Evolutionary conservation across 2,888 invertebrate species (phyloP).

Genomic region (Coelinius sp.): DNA sequence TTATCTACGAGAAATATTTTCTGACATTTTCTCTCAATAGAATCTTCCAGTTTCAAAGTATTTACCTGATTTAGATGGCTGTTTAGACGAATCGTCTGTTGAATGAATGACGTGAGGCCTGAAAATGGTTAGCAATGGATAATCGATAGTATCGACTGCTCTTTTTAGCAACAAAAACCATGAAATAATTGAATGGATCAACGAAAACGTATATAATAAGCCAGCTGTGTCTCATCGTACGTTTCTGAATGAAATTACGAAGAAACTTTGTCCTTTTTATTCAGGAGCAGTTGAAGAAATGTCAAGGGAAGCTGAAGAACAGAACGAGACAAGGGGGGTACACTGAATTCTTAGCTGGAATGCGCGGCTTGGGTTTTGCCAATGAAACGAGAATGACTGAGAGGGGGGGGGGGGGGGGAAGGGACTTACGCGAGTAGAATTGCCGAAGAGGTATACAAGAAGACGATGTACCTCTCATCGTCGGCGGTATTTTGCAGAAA

Average conservation of each 20-base stretch:
- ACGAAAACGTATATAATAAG: neutral
- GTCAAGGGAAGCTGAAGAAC: slow-evolving; percentile 27
- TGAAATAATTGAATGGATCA: neutral
- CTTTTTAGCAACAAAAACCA: neutral
- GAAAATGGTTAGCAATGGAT: neutral
- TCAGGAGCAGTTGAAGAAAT: slow-evolving; percentile 23
- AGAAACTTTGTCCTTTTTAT: neutral
- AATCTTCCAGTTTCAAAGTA: too few relatives aligned
- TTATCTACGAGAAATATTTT: too few relatives aligned
- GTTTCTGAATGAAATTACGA: slow-evolving; percentile 11
- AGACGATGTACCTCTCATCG: slow-evolving; percentile 36
- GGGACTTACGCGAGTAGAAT: slow-evolving; percentile 34
- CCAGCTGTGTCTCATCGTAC: neutral
- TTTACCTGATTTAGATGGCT: too few relatives aligned
- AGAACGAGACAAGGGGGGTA: slow-evolving; percentile 9
- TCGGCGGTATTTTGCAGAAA: slow-evolving; percentile 47
- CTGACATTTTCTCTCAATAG: too few relatives aligned
- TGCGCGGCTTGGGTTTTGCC: slow-evolving; percentile 19
- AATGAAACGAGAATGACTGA: slow-evolving; percentile 14
- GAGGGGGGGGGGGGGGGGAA: neutral
- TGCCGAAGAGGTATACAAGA: slow-evolving; percentile 32
- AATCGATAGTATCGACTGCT: neutral
- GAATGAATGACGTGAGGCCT: too few relatives aligned
- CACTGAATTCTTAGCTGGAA: slow-evolving; percentile 18
- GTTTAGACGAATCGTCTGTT: too few relatives aligned